Percentiles rank a stretch among this genome's conserved stretches.
Conservation (phyloP, 2,113 vertebrate species). For the Aegithalos caudatus region DNA sequence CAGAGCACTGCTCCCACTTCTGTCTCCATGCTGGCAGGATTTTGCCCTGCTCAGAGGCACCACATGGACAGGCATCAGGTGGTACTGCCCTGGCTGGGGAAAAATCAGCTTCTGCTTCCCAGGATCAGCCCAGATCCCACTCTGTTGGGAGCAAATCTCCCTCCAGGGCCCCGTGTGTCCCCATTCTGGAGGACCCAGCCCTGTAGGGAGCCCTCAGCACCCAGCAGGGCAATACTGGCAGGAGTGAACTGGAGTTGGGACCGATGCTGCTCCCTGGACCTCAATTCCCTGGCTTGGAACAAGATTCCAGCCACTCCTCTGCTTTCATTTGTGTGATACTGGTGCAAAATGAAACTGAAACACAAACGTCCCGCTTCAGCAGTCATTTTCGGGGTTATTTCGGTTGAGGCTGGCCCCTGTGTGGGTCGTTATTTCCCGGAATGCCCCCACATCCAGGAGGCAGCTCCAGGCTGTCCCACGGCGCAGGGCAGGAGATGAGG, state of each 20-base stretch:
- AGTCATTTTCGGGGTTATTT: background rate
- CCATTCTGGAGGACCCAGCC: fast-evolving
- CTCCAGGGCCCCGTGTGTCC: fast-evolving
- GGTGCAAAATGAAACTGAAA: background rate
- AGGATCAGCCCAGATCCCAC: background rate
- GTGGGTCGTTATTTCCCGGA: background rate
- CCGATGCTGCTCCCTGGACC: fast-evolving
- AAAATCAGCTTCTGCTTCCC: background rate
- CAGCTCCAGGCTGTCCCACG: background rate
- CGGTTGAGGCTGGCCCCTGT: background rate
- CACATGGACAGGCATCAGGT: fast-evolving
- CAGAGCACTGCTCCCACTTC: background rate
- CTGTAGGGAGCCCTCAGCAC: background rate
- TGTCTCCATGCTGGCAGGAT: background rate
- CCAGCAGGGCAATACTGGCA: fast-evolving
- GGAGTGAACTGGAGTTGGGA: fast-evolving
- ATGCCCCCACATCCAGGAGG: background rate
- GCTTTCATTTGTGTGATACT: background rate
- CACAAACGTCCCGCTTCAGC: fast-evolving
- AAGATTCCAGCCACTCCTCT: background rate
- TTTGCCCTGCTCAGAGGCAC: background rate
- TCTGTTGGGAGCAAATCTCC: fast-evolving
- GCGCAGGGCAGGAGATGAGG: background rate
- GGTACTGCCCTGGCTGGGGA: background rate
- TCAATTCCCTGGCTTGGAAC: background rate